Conservation (phyloP, 2,113 vertebrate genomes). For the Scalopus aquaticus region DNA sequence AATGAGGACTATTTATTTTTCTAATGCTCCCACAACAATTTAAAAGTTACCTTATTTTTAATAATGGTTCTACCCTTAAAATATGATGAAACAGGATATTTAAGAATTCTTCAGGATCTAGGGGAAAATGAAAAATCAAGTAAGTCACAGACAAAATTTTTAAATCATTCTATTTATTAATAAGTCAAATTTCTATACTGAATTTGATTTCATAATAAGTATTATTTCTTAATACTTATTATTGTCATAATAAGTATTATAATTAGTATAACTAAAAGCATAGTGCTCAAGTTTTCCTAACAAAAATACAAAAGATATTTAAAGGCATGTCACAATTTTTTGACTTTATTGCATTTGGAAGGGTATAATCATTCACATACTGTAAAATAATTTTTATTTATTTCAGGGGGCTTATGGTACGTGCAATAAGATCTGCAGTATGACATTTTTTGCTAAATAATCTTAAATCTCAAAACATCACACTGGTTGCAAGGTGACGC, state of each 20-base stretch:
- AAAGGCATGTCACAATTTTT: not conserved
- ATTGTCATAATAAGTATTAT: slow-evolving; percentile 24
- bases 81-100: slow-evolving; percentile 99
- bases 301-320: slow-evolving; percentile 18
- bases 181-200: slow-evolving; percentile 28
- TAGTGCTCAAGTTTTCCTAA: slow-evolving; percentile 37
- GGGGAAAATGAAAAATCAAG: slow-evolving; percentile 57
- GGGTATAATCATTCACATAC: not conserved
- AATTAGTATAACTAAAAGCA: slow-evolving; percentile 44
- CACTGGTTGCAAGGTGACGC: not conserved
- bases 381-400: not conserved
- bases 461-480: not conserved
- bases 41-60: slow-evolving; percentile 93
- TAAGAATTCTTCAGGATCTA: slow-evolving; percentile 99
- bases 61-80: slow-evolving; percentile 95
- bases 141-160: slow-evolving; percentile 20
- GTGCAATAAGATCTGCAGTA: not conserved
- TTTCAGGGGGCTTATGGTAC: not conserved
- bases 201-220: slow-evolving; percentile 23
- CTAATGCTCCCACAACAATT: not conserved
- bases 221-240: too few species aligned
- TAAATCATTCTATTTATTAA: slow-evolving; percentile 16
- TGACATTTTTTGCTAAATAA: not conserved
- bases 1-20: not conserved
- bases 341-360: not conserved